Base-by-base conservation (phyloP, 2,888 invertebrate genomes). In the Strigamia transsilvanica region DNA sequence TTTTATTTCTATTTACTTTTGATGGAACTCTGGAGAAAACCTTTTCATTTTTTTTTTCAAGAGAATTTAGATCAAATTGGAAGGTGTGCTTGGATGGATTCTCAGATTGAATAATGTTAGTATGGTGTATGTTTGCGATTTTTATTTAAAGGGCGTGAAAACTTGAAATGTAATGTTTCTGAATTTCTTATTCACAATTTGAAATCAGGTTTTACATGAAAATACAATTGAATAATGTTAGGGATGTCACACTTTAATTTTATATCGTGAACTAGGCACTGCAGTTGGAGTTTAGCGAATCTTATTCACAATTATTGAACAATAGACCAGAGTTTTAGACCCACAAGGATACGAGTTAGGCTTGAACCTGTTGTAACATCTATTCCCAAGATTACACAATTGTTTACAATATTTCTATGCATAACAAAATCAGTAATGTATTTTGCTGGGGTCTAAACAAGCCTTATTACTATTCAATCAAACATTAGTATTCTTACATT, bases 21-120 rank as follows among this genome's bases (percentile, higher is more conserved):
- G 73, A 73, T 73, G 73, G 73, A 73, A 73, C 73, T 66, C 61
- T 66, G 21, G 61, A 66, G 61, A 66, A 66, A 46, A 46, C 46
- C n/a, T 18, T 56, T 73, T 73, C n/a, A 12, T 10, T 73, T 13
- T 27, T 66, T 21, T 66, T 73, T 73, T 32, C 18, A 12, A 66
- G 18, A 73, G n/a, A 73, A n/a, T 73, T 73, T 73, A 32, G 73
- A 27, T 32, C 32, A 23, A 27, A 27, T 73, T 73, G 73, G 21
- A n/a, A 42, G 42, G n/a, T 56, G 1, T 56, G 56, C 18, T 56
- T n/a, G 56, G 3, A 56, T 56, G n/a, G n/a, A 1, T 18, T 4
- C 18, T 56, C 18, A 18, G 18, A 56, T n/a, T 56, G 56, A 56
- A 56, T 56, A 56, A 18, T 56, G 56, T 18, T 56, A 9, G 18